A percentile compares a stretch with the other conserved stretches of the same genome.
Evolutionary conservation across 2,797 vertebrate species (phyloP).

Genomic region (Mallotus villosus): DNA sequence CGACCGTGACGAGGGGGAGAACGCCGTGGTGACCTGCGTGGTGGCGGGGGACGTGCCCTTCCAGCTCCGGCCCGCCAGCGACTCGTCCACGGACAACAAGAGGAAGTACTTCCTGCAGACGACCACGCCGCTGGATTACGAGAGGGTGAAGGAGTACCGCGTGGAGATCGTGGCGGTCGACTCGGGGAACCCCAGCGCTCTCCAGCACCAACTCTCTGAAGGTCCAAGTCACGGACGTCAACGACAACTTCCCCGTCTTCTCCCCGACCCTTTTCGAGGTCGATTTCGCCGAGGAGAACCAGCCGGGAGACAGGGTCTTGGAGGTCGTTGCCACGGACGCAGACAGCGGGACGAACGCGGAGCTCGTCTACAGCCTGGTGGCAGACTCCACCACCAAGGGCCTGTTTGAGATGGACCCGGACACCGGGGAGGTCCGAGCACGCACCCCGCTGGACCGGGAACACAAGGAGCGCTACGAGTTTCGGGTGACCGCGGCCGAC

Average conservation of each 20-base stretch:
- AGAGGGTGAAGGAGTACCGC: conserved; percentile 88
- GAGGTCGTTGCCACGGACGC: conserved; percentile 91
- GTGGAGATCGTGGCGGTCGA: conserved; percentile 97
- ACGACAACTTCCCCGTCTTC: conserved; percentile 95
- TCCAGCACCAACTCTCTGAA: conserved; percentile 97
- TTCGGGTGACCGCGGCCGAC: conserved; percentile 91
- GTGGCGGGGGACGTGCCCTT: conserved; percentile 96
- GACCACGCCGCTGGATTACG: conserved; percentile 91
- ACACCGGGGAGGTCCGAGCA: conserved; percentile 90
- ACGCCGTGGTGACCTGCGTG: conserved; percentile 96
- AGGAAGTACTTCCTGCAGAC: conserved; percentile 98
- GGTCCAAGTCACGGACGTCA: conserved; percentile 94
- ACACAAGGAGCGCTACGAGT: conserved; percentile 90
- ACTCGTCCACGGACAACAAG: conserved; percentile 93
- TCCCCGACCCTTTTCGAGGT: conserved; percentile 91
- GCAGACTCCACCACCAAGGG: conserved; percentile 87
- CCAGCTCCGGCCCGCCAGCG: conserved; percentile 92
- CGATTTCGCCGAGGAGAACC: conserved; percentile 93
- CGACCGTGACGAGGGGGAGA: conserved; percentile 94
- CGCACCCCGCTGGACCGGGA: conserved; percentile 92
- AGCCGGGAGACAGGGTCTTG: conserved; percentile 87
- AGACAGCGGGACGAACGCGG: conserved; percentile 93
- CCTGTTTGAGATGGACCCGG: conserved; percentile 91
- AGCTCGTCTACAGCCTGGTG: conserved; percentile 89
- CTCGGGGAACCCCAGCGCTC: conserved; percentile 94